Base-by-base conservation (phyloP, 2,113 vertebrate genomes). In the Thunnus thynnus region DNA sequence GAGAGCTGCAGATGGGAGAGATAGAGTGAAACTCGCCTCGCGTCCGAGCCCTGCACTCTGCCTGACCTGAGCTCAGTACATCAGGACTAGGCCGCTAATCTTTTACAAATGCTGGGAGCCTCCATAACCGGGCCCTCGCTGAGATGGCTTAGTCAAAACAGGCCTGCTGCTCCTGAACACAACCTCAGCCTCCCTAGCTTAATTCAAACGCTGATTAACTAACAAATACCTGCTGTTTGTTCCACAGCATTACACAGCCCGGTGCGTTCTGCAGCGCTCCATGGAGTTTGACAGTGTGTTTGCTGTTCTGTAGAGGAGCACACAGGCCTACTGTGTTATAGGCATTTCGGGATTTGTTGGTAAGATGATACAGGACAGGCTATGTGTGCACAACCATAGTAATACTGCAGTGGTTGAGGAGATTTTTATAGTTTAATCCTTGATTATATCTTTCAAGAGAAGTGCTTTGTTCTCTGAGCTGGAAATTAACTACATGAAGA, bases 101-200 rank as follows among this genome's bases (percentile, higher is more conserved):
- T 93, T 88, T 93, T 92, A 90, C 95, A 95, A 95, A 95, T 95
- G 94, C 90, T 85, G 82, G 76, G 81, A 93, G 94, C 92, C 94
- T 94, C 94, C 93, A 86, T 84, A 84, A 86, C 84, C 64, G 62
- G 90, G 86, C 90, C 86, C 92, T 93, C 41, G 68, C 91, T 82
- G 88, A 93, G 93, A 92, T 22, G 86, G 86, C 89, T 91, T 92
- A 94, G 95, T 95, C 94, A 95, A 94, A 95, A 95, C 94, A 95
- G 92, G 72, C 52, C 58, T 8, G 64, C 83, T 78, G 89, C 85
- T 92, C 90, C 93, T 44, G 83, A 92, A 92, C 75, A 76, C 89
- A 82, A 62, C 72, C 82, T 67, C 68, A 7, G 86, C 85, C 90
- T 82, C 79, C 44, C 4, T 76, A 65, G 90, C 76, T 89, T 80